phyloP scores from a whole-genome alignment of 2,888 invertebrate genomes.

The Aphodius sticticus region DNA sequence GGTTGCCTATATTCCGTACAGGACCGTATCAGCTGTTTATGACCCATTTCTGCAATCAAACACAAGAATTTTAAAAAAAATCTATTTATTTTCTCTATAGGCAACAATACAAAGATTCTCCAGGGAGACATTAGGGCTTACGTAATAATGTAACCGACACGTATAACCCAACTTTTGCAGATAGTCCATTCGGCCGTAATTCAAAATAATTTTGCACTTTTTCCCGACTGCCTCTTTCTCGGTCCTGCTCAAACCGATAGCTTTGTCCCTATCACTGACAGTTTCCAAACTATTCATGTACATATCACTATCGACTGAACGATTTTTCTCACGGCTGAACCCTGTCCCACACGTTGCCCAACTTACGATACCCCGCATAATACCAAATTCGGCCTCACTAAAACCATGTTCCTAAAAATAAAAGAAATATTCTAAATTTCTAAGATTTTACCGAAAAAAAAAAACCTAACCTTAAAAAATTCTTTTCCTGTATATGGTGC shows the following conservation, averaged over 20 bases:
- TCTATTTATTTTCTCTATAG: conserved; percentile 47
- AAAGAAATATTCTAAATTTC: conserved; percentile 8
- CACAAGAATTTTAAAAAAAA: neutral
- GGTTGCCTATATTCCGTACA: too few relatives aligned
- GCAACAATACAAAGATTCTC: conserved; percentile 85
- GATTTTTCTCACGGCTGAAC: conserved; percentile 62
- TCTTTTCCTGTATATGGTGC: conserved; percentile 72
- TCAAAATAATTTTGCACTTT: conserved; percentile 79
- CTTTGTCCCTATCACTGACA: conserved; percentile 45
- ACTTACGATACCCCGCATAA: conserved; percentile 83
- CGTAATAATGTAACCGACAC: conserved; percentile 72
- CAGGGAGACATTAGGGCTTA: conserved; percentile 69
- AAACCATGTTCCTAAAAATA: conserved; percentile 65
- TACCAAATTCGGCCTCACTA: conserved; percentile 70
- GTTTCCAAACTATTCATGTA: conserved; percentile 29
- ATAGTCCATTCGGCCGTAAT: conserved; percentile 75
- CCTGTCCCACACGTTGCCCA: conserved; percentile 89
- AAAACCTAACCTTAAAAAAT: conserved; percentile 61
- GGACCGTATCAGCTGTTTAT: too few relatives aligned
- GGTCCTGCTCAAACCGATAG: conserved; percentile 56
- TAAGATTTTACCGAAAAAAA: neutral
- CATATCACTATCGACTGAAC: conserved; percentile 42
- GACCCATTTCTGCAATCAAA: too few relatives aligned
- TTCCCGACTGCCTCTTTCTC: conserved; percentile 72
- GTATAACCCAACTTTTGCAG: conserved; percentile 68